A percentile compares a stretch with the other conserved stretches of the same genome.
Conservation (phyloP, 1,140 invertebrate species). For the Homalodisca vitripennis region DNA sequence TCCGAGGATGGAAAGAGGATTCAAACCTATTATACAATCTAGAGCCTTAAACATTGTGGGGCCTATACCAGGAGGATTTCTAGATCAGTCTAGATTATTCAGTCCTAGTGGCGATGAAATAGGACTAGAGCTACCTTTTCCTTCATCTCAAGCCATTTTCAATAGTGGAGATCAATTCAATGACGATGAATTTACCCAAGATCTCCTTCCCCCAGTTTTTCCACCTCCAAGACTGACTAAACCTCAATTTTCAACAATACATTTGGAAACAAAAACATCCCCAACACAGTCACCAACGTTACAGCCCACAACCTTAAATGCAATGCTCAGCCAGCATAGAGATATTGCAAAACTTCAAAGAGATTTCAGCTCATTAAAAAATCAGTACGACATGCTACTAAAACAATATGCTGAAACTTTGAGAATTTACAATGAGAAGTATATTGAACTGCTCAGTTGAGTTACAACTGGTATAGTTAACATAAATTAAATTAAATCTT, state of each 20-base stretch:
- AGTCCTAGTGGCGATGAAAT: not conserved
- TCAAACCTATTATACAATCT: not conserved
- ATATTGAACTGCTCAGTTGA: not conserved
- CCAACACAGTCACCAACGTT: not conserved
- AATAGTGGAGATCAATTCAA: not conserved
- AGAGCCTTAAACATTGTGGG: not conserved
- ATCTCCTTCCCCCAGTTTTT: slow-evolving; percentile 9
- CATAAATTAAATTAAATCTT: not conserved
- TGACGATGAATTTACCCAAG: not conserved
- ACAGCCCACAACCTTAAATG: not conserved
- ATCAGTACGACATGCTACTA: not conserved
- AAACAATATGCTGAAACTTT: not conserved
- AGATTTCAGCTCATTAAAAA: not conserved
- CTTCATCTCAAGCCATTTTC: not conserved
- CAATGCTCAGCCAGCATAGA: not conserved
- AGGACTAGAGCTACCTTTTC: not conserved
- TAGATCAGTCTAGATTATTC: not conserved
- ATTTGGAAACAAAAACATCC: not conserved
- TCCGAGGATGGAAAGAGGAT: not conserved
- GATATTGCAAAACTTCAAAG: not conserved
- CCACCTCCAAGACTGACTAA: not conserved
- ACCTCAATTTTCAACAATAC: not conserved
- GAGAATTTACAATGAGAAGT: not conserved
- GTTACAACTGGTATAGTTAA: not conserved
- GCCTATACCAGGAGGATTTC: not conserved